Evolutionary conservation across 2,113 vertebrate species (phyloP), one percentile per base, ranked within the genome.

Genomic region (Cricetomys ansorgei): DNA sequence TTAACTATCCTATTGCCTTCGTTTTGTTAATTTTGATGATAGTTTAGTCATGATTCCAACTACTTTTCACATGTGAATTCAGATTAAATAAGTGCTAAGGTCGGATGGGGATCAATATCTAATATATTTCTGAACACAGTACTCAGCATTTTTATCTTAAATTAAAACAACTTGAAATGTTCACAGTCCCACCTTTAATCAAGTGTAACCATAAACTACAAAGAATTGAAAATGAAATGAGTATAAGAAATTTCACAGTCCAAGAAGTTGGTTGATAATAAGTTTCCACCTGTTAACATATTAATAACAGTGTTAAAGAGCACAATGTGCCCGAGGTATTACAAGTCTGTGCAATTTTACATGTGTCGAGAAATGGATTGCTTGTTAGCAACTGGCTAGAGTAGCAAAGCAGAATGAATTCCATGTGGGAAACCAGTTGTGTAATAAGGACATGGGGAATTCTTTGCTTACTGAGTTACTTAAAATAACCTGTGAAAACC

Each of bases 261-360:
- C 91, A 97, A 98, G 92, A 93, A 96, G 95, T 93, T 91, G 84
- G 97, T 98, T 91, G 98, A 97, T 98, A 98, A 98, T 96, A 98
- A 98, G 91, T 97, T 98, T 98, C 96, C 89, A 98, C 96, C 97
- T 98, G 97, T 97, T 98, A 98, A 97, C 95, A 98, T 97, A 97
- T 98, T 98, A 98, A 98, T 98, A 98, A 97, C 88, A 95, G 95
- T 98, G 98, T 97, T 98, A 98, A 98, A 97, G 97, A 98, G 96
- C 96, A 95, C 80, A 87, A 90, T 98, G 91, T 97, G 98, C 98
- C 97, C 31, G 92, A 97, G 97, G 98, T 98, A 97, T 98, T 98
- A 98, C 94, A 98, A 98, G 97, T 89, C 88, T 96, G 53, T 98
- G 94, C 96, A 98, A 98, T 98, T 98, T 98, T 98, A 98, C 98